Evolutionary conservation across 2,113 vertebrate genomes (phyloP).

Genomic region (Phyllostomus hastatus): DNA sequence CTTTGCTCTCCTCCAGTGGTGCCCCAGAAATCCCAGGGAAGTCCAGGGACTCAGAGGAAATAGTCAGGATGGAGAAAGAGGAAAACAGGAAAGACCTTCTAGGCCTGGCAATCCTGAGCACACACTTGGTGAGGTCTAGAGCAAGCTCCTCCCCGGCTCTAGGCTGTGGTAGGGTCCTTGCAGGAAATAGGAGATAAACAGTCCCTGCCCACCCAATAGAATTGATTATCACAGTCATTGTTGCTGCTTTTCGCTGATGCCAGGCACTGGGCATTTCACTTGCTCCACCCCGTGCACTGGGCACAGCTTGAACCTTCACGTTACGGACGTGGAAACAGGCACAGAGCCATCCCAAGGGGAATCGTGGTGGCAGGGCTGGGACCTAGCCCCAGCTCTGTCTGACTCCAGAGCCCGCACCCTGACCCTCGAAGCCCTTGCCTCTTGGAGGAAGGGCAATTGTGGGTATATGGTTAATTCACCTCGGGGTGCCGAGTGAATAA

Average conservation of each 20-base stretch:
- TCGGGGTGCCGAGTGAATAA: background rate
- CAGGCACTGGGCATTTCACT: background rate
- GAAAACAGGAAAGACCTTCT: background rate
- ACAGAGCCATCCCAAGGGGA: background rate
- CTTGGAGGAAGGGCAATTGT: background rate
- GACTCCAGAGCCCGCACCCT: background rate
- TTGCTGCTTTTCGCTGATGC: background rate
- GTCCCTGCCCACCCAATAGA: background rate
- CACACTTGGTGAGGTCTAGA: background rate
- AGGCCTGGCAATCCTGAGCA: background rate
- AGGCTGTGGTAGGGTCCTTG: background rate
- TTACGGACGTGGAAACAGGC: background rate
- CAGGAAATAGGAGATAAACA: background rate
- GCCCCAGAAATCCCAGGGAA: constrained; percentile 32
- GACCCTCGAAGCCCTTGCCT: background rate
- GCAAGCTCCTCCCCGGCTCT: background rate
- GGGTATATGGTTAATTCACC: background rate
- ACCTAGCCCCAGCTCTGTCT: background rate
- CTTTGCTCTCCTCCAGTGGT: background rate
- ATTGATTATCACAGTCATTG: background rate
- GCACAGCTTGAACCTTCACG: background rate
- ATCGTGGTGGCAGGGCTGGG: background rate
- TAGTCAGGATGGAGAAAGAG: background rate
- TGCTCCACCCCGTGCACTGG: background rate
- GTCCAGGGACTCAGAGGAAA: background rate